Evolutionary conservation across 1,140 invertebrate species (phyloP), one percentile per base, ranked within the genome.

Genomic region (Diabrotica undecimpunctata): DNA sequence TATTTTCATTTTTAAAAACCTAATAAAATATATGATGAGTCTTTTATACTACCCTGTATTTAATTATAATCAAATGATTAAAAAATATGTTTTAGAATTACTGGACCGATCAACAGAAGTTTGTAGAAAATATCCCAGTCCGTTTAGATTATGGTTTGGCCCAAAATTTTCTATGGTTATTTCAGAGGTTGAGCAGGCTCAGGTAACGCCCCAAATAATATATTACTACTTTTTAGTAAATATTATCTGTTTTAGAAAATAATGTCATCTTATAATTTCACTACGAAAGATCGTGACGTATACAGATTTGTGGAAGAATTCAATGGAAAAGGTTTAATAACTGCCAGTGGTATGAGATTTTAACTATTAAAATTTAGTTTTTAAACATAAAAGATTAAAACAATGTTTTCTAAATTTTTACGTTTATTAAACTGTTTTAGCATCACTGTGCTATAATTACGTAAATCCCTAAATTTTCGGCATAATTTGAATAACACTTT

Each of bases 251-350:
- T 50, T 50, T 50, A 50, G 9, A 12, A 50, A 50, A 12, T 50
- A 50, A 50, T 50, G 9, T 50, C 46, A 2, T 9, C 46, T 50
- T 50, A 5, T 50, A 12, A 50, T 50, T 50, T 10, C 5, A 50
- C 9, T 12, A 50, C n/a, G 2, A 50, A 50, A 25, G 25, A 25
- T 4, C 25, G 25, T 25, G 63, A 69, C 6, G 53, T 70, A 5
- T 73, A 73, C 54, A 60, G 65, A 14, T 66, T 70, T 62, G 14
- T 72, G 7, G 67, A 71, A 54, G 11, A 54, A n/a, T 70, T 64
- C 36, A 12, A 66, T 37, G 72, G 72, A 46, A 55, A 70, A 10
- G 68, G 70, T 6, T 50, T 73, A 14, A 68, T 73, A 3, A 70
- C 62, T 41, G 61, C 52, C 12, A 68, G 65, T 37, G 70, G 71